A percentile compares a stretch with the other conserved stretches of the same genome.
phyloP scores from a whole-genome alignment of 2,113 vertebrate genomes.

The Chionodraco myersi region DNA sequence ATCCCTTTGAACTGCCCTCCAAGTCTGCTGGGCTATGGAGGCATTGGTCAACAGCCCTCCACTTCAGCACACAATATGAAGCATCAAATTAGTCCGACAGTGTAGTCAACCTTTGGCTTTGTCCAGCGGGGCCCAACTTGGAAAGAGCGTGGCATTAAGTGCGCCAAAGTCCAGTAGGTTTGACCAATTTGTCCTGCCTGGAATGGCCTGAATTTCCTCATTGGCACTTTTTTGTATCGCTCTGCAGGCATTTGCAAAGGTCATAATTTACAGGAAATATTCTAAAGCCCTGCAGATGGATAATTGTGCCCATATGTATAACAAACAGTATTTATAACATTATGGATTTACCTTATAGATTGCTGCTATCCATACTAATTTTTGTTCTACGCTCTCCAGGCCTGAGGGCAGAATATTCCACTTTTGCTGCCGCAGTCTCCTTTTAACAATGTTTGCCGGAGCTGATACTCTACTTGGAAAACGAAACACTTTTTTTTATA shows the following conservation, averaged over 20 bases:
- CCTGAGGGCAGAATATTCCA: constrained; percentile 16
- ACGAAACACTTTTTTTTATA: constrained; percentile 41
- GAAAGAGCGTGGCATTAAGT: constrained; percentile 72
- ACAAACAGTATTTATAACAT: constrained; percentile 47
- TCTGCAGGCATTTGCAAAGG: constrained; percentile 64
- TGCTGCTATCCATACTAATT: constrained; percentile 31
- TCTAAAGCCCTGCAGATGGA: constrained; percentile 50
- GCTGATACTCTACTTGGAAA: constrained; percentile 34
- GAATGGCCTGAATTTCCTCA: constrained; percentile 39
- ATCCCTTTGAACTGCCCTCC: constrained; percentile 73
- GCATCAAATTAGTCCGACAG: constrained; percentile 71
- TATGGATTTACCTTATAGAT: constrained; percentile 48
- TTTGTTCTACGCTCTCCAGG: constrained; percentile 8
- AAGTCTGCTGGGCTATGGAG: constrained; percentile 43
- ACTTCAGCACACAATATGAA: constrained; percentile 68
- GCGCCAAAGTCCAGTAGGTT: constrained; percentile 47
- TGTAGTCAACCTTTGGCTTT: constrained; percentile 69
- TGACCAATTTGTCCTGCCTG: constrained; percentile 63
- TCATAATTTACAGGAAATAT: constrained; percentile 52
- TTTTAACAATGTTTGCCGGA: constrained; percentile 39
- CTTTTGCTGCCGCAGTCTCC: constrained; percentile 18
- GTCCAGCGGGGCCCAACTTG: constrained; percentile 61
- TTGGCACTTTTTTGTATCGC: constrained; percentile 35
- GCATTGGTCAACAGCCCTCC: constrained; percentile 69
- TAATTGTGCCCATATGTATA: constrained; percentile 60